Base-by-base conservation (phyloP, 2,797 vertebrate genomes). In the Esox lucius region DNA sequence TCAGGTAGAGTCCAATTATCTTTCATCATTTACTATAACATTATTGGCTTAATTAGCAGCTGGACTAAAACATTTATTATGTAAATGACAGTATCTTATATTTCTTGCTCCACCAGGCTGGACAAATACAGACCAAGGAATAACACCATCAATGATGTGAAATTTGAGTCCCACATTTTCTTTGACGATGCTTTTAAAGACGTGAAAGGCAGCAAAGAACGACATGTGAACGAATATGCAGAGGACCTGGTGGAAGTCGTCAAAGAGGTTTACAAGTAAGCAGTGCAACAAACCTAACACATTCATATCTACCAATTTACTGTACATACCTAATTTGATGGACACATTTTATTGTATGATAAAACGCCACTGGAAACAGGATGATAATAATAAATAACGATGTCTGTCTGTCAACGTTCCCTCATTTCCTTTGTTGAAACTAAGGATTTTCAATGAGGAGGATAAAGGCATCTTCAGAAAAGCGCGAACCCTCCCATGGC, bases 171-270 rank as follows among this genome's bases (percentile, higher is more conserved):
- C 6, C 42, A 46, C 42, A 46, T 46, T 46, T 46, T 81, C 87
- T 92, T 93, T 76, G 92, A 93, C 35, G 90, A 93, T 0, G 90
- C 92, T 0, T 93, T 93, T 53, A 3, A 53, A 33, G 13, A 78
- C 0, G 69, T 69, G 0, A 5, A 73, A 0, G 84, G 77, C 7
- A 80, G 73, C 64, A 42, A 13, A 2, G 77, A 42, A 1, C 78
- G 68, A 1, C 84, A 81, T 33, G 81, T 90, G 62, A 93, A 93
- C 46, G 17, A 81, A 71, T 93, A 91, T 0, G 90, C 74, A 12
- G 51, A 76, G 53, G 68, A n/a, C 39, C 83, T 93, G 26, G 89
- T 91, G 46, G 24, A 73, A 19, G 75, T 90, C 42, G 68, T 92
- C 15, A 59, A 61, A 31, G 88, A 91, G 12, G 90, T 92, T 67